These are phyloP conservation scores for Dynastes grantii DNA, from an alignment of 2,888 invertebrate genomes.

Conservation along the genomic window DNA sequence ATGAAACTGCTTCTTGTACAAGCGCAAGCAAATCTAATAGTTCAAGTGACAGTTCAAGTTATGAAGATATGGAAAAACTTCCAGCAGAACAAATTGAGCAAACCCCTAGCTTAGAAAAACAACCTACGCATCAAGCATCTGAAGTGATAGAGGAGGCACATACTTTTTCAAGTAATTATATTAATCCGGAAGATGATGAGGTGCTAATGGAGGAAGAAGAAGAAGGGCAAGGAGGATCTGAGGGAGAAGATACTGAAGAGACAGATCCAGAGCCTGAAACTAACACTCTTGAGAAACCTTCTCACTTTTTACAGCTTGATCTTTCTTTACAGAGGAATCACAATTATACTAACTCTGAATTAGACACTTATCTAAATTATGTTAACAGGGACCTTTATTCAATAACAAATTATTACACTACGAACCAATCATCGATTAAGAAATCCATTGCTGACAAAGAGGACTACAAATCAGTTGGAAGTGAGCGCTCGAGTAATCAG, in stretches of 20 bases:
- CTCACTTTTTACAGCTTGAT: constrained; percentile 3
- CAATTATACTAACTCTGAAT: constrained; percentile 18
- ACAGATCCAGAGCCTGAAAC: not conserved
- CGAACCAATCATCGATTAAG: not conserved
- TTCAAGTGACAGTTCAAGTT: not conserved
- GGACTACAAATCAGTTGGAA: not conserved
- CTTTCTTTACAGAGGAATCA: constrained; percentile 27
- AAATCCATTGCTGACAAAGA: not conserved
- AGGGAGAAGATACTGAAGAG: not conserved
- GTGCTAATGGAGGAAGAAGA: not conserved
- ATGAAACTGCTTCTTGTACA: not conserved
- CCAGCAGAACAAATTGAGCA: not conserved
- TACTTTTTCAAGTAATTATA: no score
- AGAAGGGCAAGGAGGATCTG: not conserved
- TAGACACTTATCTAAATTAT: constrained; percentile 33
- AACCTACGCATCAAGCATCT: no score
- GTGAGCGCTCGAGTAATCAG: not conserved
- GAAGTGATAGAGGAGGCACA: no score
- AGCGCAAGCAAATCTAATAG: not conserved
- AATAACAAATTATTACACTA: not conserved
- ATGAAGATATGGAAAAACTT: not conserved
- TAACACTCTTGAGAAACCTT: not conserved
- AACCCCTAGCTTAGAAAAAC: no score
- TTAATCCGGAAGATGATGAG: not conserved
- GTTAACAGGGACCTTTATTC: constrained; percentile 27